Conservation (phyloP, 2,797 vertebrate genomes). For the Urophycis tenuis region DNA sequence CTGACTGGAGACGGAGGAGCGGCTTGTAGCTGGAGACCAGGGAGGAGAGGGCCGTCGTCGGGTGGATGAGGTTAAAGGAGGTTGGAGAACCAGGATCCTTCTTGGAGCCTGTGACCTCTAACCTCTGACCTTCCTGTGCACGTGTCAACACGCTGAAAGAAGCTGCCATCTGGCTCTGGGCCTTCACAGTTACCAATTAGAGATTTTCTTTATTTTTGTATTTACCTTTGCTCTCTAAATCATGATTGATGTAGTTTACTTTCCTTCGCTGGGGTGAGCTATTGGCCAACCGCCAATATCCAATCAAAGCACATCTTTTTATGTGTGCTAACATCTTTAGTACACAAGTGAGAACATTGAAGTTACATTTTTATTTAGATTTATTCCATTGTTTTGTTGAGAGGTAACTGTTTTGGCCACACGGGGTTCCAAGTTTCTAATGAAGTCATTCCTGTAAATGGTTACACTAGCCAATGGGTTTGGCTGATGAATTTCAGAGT, state of each 20-base stretch:
- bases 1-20: slow-evolving; percentile 82
- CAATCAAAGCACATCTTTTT: neutral
- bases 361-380: neutral
- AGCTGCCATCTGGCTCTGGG: slow-evolving; percentile 42
- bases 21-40: slow-evolving; percentile 81
- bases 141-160: slow-evolving; percentile 49
- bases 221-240: neutral
- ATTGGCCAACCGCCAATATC: neutral
- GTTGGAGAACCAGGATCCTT: slow-evolving; percentile 47
- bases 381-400: slow-evolving; percentile 9
- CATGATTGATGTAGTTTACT: slow-evolving; percentile 3
- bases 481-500: slow-evolving; percentile 72
- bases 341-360: neutral
- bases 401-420: slow-evolving; percentile 19
- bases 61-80: slow-evolving; percentile 89
- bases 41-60: slow-evolving; percentile 80
- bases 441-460: slow-evolving; percentile 88
- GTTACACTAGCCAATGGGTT: slow-evolving; percentile 71
- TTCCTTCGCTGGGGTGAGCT: neutral
- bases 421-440: slow-evolving; percentile 68
- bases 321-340: neutral
- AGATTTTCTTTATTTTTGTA: neutral
- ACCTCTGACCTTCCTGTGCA: slow-evolving; percentile 42
- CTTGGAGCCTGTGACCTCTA: slow-evolving; percentile 29
- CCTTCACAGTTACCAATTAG: slow-evolving; percentile 15